These are phyloP conservation scores for Sanderia malayensis DNA, from an alignment of 30 jellyfish, hydroid and myxozoan genomes.

Conservation along the genomic window DNA sequence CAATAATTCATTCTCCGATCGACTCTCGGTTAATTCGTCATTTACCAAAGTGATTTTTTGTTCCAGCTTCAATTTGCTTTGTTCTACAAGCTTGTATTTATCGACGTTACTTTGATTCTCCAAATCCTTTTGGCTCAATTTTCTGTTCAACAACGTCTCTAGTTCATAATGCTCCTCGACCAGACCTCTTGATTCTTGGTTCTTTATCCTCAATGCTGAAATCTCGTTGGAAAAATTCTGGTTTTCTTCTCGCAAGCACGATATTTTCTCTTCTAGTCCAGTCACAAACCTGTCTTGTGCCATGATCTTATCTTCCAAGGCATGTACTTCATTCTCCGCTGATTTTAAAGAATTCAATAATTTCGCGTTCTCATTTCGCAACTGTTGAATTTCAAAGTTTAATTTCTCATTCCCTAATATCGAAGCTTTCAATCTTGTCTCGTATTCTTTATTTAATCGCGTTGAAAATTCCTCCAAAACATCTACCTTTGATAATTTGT, in stretches of 20 bases:
- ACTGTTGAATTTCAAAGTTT: constrained; percentile 16
- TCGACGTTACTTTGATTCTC: constrained; percentile 48
- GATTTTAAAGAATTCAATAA: constrained; percentile 29
- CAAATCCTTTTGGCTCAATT: constrained; percentile 13
- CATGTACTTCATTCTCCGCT: constrained; percentile 33
- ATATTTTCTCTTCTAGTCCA: constrained; percentile 51
- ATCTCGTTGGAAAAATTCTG: constrained; percentile 65
- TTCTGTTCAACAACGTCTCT: constrained; percentile 34
- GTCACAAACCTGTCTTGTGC: constrained; percentile 31
- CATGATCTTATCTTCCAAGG: constrained; percentile 44
- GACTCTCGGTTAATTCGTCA: constrained; percentile 38
- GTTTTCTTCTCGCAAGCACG: constrained; percentile 57
- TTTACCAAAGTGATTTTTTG: constrained; percentile 42
- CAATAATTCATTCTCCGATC: constrained; percentile 27
- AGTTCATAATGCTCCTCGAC: constrained; percentile 28
- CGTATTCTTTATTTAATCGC: constrained; percentile 70
- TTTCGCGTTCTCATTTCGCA: constrained; percentile 36
- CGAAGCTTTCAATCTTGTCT: constrained; percentile 54
- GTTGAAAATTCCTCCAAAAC: constrained; percentile 39
- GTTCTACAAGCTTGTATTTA: constrained; percentile 57
- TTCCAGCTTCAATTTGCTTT: constrained; percentile 65
- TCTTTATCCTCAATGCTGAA: constrained; percentile 59
- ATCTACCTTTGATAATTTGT: constrained; percentile 26
- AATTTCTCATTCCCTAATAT: constrained; percentile 66
- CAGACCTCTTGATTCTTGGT: constrained; percentile 43